Evolutionary conservation across 2,797 vertebrate species (phyloP), one percentile per base, ranked within the genome.

Genomic region (Alosa sapidissima): DNA sequence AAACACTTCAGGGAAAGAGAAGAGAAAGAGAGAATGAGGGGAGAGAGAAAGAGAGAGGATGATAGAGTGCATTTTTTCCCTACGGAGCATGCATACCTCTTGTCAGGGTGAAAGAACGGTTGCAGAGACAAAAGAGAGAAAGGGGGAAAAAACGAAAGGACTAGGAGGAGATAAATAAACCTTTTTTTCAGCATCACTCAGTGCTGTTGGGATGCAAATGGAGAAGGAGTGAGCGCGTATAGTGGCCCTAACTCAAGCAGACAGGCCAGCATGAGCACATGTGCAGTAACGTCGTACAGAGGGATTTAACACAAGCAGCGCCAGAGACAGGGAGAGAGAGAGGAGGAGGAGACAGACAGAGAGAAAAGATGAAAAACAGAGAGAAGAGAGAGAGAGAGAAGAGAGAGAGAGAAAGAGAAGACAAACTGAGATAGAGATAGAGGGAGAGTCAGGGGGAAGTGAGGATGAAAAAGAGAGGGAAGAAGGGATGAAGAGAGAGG

Each of bases 221-320:
- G 48, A 13, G 54, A 87, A 65, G 84, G 88, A 88, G 83, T 86
- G 85, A 86, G 83, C 84, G 85, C 84, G 28, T 28, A 81, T 86
- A 81, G 55, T 78, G 21, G 36, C 62, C 83, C 87, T 88, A 86
- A 89, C 83, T 87, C 83, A 19, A 84, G 86, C 87, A 82, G 86
- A 87, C 86, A 90, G 88, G 54, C 45, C 84, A 81, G 86, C 88
- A 60, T 55, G 81, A 75, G 85, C 87, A 87, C 89, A 92, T 89
- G 89, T 90, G 90, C 91, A 92, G 92, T 93, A 93, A 93, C 91
- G 92, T 91, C 88, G 89, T 86, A 45, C 89, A 68, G 83, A 88
- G 88, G 91, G 92, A 94, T 92, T 93, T 92, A 87, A 91, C 78
- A 84, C 86, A 87, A 82, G 19, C 75, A 21, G 51, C 13, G 51